Percentiles rank a stretch among this genome's conserved stretches.
phyloP scores from a whole-genome alignment of 2,113 vertebrate genomes.

The Eptesicus fuscus region DNA sequence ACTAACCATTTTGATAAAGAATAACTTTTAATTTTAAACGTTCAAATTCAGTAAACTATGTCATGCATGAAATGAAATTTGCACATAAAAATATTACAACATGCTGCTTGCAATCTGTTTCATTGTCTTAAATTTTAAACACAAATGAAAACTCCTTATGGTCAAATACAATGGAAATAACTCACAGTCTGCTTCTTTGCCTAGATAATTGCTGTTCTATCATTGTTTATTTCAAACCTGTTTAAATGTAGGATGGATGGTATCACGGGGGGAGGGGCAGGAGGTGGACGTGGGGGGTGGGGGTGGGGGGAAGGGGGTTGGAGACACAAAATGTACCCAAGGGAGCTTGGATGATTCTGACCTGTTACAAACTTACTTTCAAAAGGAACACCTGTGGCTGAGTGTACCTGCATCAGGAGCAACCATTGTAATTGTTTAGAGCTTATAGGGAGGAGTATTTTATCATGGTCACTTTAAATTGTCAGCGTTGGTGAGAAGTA shows the following conservation, averaged over 20 bases:
- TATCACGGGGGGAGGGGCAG: neutral
- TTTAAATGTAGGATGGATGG: neutral
- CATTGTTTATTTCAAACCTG: neutral
- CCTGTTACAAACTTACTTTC: neutral
- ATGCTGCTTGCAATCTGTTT: neutral
- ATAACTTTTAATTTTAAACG: neutral
- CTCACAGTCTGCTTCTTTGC: neutral
- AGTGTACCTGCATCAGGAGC: neutral
- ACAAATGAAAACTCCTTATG: neutral
- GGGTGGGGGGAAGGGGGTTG: neutral
- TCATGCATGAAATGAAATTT: slow-evolving; percentile 22
- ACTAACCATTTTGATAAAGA: neutral
- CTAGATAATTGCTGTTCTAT: neutral
- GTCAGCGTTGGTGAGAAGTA: neutral
- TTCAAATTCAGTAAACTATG: neutral
- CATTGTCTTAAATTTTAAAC: neutral
- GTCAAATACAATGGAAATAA: neutral
- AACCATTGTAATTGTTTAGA: neutral
- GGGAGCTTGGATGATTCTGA: neutral
- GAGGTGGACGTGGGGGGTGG: too few species aligned
- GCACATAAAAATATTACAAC: neutral
- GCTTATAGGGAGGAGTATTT: neutral
- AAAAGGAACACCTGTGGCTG: neutral
- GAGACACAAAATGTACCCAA: neutral
- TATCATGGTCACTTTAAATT: neutral